Base-by-base conservation (phyloP, 2,797 vertebrate genomes). In the Acropternis orthonyx region DNA sequence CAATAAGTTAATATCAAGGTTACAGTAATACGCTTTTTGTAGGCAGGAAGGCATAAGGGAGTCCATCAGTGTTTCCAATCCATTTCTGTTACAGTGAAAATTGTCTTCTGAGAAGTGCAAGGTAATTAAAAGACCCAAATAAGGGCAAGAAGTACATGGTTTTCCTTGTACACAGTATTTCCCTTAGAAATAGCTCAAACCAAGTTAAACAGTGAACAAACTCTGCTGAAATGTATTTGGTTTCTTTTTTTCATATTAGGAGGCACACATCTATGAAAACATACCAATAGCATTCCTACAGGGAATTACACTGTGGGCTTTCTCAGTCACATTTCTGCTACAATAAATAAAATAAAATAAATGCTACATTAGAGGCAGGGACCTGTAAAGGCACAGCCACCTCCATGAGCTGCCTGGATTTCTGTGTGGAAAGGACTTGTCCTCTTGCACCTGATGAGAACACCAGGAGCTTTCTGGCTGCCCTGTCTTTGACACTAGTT, bases 91-190 rank as follows among this genome's bases (percentile, higher is more conserved):
- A 28, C 23, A 39, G 14, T 9, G 15, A 32, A 87, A 92, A 85
- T 66, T 41, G 32, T 44, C 17, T 85, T 65, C 23, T 11, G 24
- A 77, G 72, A 86, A 77, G 52, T 16, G 27, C 62, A 55, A 77
- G 71, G 58, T 73, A 91, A 66, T 83, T 74, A 51, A 74, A 94
- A 89, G 71, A 27, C 43, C 68, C 63, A 48, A 55, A 37, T 30
- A 88, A 87, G 59, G 32, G 41, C 61, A 78, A 58, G 48, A 30
- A 80, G 28, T 49, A 21, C 36, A 24, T 20, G 10, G 34, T 36
- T 92, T 94, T 72, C 32, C 23, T 75, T 48, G 37, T 19, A 12
- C 49, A 26, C 12, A 36, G 6, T 41, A 54, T 75, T 67, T 65
- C 0, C 11, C 59, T 73, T 62, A 46, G 44, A 87, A 85, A 51